Base-by-base conservation (phyloP, 35 echinoderm and acorn worm species). In the Heliocidaris tuberculata region DNA sequence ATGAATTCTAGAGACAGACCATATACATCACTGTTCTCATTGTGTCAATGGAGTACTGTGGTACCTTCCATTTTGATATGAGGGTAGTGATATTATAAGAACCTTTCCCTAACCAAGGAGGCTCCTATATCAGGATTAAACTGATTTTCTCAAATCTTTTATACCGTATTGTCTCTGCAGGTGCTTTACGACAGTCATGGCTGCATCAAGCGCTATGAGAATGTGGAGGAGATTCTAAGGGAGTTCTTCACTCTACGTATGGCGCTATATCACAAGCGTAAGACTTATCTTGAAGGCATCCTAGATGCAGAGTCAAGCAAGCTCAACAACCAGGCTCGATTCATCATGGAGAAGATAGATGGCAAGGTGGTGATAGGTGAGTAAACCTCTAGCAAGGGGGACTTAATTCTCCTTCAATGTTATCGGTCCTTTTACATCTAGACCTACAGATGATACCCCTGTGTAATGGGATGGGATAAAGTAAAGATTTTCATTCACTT, bases 281-380 rank as follows among this genome's bases (percentile, higher is more conserved):
- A 99, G 95, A 96, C 94, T 27, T 97, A 96, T 86, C 32, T 97
- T 60, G 98, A 99, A 85, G 97, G 96, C 48, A 78, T 99, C n/a
- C 32, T 97, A 31, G 95, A 94, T 49, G 98, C 98, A 0, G 98
- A 99, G 91, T 95, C 95, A 15, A 93, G 60, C 56, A 97, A 93
- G 32, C 95, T 99, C 47, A 96, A 99, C 88, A 99, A 99, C 96
- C 98, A 99, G 92, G 98, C 98, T 70, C 94, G 98, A 47, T 99
- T 99, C 92, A 99, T 99, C 90, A 96, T 99, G 96, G 98, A 99
- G 94, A 99, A 99, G 95, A 99, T 99, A n/a, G 96, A 97, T 59
- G 98, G 98, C 48, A 97, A 94, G 32, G 78, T 99, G 35, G 93
- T 97, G 32, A 95, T 99, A 30, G 98, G 98, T 99, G 59, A 93